A percentile compares a stretch with the other conserved stretches of the same genome.
These are phyloP conservation scores for Bufo gargarizans DNA, from an alignment of 2,113 vertebrate species.

Conservation along the genomic window DNA sequence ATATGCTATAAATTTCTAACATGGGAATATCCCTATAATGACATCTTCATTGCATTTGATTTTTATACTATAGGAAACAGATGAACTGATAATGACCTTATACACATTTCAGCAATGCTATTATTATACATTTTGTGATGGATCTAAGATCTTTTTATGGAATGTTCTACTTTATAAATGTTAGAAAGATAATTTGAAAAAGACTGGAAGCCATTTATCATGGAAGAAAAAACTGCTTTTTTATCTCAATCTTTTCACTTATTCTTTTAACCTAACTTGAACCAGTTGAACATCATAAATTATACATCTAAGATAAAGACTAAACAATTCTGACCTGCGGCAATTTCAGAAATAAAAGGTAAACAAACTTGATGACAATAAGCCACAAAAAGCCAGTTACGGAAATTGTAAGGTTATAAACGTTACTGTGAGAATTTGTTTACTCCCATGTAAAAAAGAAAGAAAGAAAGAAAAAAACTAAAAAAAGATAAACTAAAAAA, in stretches of 20 bases:
- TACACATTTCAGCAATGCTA: background rate
- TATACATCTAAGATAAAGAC: slow-evolving; percentile 36
- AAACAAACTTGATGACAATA: slow-evolving; percentile 14
- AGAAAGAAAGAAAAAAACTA: background rate
- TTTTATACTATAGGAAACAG: too few species aligned
- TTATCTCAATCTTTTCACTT: slow-evolving; percentile 23
- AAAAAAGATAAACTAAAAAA: background rate
- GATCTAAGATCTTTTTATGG: too few species aligned
- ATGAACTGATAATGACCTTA: too few species aligned
- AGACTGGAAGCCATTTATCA: background rate
- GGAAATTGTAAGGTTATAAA: slow-evolving; percentile 2
- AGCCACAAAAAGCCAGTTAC: background rate
- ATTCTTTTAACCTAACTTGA: slow-evolving; percentile 39
- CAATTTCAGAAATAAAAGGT: slow-evolving; percentile 8
- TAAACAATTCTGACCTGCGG: slow-evolving; percentile 2
- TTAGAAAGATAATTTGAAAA: background rate
- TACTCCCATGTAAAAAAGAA: background rate
- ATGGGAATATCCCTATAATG: too few species aligned
- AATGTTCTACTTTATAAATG: background rate
- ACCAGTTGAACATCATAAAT: slow-evolving; percentile 44
- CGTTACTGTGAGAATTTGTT: background rate
- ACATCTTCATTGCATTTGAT: too few species aligned
- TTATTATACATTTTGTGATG: too few species aligned
- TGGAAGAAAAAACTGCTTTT: background rate
- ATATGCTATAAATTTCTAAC: too few species aligned